Percentiles rank a stretch among this genome's conserved stretches.
phyloP scores from a whole-genome alignment of 2,113 vertebrate species.

The Erythrocebus patas region DNA sequence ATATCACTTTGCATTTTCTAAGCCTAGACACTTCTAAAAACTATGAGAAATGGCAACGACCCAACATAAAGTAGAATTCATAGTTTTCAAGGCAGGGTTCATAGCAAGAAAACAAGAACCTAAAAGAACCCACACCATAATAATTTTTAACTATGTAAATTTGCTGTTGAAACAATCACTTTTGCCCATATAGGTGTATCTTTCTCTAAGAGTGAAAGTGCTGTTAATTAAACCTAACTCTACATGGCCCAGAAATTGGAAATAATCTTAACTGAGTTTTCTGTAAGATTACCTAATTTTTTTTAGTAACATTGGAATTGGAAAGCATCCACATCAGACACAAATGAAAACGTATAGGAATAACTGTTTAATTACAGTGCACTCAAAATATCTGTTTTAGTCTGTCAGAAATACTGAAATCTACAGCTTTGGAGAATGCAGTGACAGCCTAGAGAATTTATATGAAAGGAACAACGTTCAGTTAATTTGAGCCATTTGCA shows the following conservation, averaged over 20 bases:
- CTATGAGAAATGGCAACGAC: neutral
- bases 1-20: neutral
- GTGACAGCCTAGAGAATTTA: neutral
- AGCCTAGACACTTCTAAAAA: neutral
- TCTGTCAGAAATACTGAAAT: neutral
- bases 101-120: neutral
- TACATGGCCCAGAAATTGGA: neutral
- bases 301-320: neutral
- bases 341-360: neutral
- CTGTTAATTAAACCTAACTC: neutral
- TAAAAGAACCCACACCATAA: neutral
- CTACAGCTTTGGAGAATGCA: neutral
- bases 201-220: neutral
- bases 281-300: neutral
- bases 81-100: neutral
- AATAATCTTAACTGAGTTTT: neutral
- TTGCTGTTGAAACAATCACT: neutral
- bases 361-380: neutral
- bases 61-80: neutral
- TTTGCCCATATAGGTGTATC: neutral
- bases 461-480: neutral
- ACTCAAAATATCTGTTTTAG: neutral
- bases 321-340: neutral
- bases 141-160: neutral
- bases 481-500: conserved; percentile 37